A percentile compares a stretch with the other conserved stretches of the same genome.
These are phyloP conservation scores for Bacillus rossius DNA, from an alignment of 1,140 invertebrate species.

Conservation along the genomic window DNA sequence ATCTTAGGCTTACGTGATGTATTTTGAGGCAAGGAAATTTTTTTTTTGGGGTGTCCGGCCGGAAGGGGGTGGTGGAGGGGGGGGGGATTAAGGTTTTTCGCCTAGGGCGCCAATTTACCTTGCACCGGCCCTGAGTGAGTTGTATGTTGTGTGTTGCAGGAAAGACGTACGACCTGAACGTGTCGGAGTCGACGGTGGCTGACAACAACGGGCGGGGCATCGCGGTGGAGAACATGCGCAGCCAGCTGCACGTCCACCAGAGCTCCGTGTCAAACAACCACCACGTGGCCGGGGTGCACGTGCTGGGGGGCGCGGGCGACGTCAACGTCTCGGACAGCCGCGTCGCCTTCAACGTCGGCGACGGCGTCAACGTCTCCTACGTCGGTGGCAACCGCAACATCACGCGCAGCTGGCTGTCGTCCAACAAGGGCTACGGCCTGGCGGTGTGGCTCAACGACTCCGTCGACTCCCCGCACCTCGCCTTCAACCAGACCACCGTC, in stretches of 20 bases:
- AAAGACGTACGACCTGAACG: slow-evolving; percentile 82
- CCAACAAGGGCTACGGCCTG: slow-evolving; percentile 79
- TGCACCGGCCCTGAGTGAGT: too few relatives aligned
- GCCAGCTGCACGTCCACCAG: slow-evolving; percentile 70
- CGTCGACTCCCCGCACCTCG: slow-evolving; percentile 68
- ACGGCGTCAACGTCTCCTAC: slow-evolving; percentile 86
- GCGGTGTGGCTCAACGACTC: slow-evolving; percentile 87
- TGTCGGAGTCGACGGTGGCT: slow-evolving; percentile 75
- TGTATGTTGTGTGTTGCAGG: too few relatives aligned
- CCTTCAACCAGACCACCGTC: slow-evolving; percentile 75
- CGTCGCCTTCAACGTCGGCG: slow-evolving; percentile 88
- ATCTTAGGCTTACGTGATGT: too few relatives aligned
- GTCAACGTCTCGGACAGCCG: slow-evolving; percentile 87
- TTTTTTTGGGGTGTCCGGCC: too few relatives aligned
- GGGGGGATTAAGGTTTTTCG: too few relatives aligned
- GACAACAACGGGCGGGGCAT: slow-evolving; percentile 93
- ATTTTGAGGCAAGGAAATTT: too few relatives aligned
- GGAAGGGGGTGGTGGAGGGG: too few relatives aligned
- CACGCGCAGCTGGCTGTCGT: slow-evolving; percentile 70
- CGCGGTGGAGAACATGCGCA: slow-evolving; percentile 75
- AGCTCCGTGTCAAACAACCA: slow-evolving; percentile 81
- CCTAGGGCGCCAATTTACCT: too few relatives aligned
- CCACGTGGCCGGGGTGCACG: slow-evolving; percentile 82
- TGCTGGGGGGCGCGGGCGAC: slow-evolving; percentile 81
- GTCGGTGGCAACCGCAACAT: slow-evolving; percentile 87